These are phyloP conservation scores for Polyodon spathula DNA, from an alignment of 2,113 vertebrate genomes.

Conservation along the genomic window DNA sequence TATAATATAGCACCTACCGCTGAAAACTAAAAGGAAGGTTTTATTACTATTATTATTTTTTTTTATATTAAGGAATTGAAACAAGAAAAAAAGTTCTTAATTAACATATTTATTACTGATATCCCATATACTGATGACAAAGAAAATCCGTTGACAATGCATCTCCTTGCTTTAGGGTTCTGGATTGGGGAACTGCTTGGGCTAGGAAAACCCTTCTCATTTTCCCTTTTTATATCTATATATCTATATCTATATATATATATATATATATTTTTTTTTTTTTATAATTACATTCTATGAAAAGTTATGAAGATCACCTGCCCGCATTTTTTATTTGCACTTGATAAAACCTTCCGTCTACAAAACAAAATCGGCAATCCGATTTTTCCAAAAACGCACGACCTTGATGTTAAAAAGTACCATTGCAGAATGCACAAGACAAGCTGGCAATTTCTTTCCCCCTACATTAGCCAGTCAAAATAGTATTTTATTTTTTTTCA, in stretches of 20 bases:
- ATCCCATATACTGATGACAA: constrained; percentile 93
- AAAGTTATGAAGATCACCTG: constrained; percentile 99
- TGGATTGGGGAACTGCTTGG: constrained; percentile 95
- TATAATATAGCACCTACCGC: constrained; percentile 93
- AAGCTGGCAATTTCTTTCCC: constrained; percentile 90
- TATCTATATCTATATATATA: too few species aligned
- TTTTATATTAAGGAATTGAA: constrained; percentile 58
- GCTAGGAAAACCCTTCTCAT: constrained; percentile 87
- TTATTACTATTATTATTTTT: constrained; percentile 67
- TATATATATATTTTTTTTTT: too few species aligned
- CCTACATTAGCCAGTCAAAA: constrained; percentile 99
- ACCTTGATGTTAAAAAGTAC: constrained; percentile 99
- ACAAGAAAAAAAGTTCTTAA: constrained; percentile 69
- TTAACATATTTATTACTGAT: constrained; percentile 76
- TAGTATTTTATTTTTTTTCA: constrained; percentile 97
- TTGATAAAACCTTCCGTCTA: constrained; percentile 88
- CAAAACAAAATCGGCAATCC: constrained; percentile 95
- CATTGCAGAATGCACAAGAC: constrained; percentile 98
- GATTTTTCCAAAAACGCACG: constrained; percentile 89
- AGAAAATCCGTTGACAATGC: constrained; percentile 91
- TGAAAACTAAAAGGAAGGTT: constrained; percentile 98
- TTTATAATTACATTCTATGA: constrained; percentile 98
- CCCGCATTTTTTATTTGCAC: constrained; percentile 74
- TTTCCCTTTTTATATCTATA: constrained; percentile 90
- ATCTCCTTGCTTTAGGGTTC: constrained; percentile 99